A percentile compares a stretch with the other conserved stretches of the same genome.
Conservation (phyloP, 2,888 invertebrate genomes). For the Miltochrista miniata region DNA sequence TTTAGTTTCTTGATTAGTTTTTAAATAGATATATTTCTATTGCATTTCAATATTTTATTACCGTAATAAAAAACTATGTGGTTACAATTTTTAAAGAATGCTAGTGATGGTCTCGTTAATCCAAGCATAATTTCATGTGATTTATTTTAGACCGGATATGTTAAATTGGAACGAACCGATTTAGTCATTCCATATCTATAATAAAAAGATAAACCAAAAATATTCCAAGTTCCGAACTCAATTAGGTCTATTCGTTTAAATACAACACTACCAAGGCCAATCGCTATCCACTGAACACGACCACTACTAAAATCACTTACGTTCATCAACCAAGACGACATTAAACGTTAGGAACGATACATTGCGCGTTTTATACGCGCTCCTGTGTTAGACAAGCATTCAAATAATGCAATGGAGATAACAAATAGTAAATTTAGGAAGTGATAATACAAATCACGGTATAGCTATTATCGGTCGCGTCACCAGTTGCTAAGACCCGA, state of each 20-base stretch:
- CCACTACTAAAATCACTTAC: constrained; percentile 36
- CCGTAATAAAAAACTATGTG: too few relatives aligned
- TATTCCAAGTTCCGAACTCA: constrained; percentile 47
- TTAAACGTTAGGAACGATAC: constrained; percentile 20
- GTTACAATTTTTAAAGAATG: too few relatives aligned
- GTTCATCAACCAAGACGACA: constrained; percentile 25
- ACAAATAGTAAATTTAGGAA: constrained; percentile 22
- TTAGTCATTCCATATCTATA: constrained; percentile 16
- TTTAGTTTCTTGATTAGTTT: too few relatives aligned
- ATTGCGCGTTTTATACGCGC: constrained; percentile 25
- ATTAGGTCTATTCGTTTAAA: constrained; percentile 57
- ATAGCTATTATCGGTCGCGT: constrained; percentile 47
- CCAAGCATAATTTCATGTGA: too few relatives aligned
- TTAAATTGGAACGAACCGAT: constrained; percentile 1
- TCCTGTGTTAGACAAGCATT: constrained; percentile 2
- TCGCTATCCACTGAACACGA: constrained; percentile 48
- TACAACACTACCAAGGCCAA: constrained; percentile 60
- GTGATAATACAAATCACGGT: constrained; percentile 52
- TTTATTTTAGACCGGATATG: too few relatives aligned
- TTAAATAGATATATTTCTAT: too few relatives aligned
- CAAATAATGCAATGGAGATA: constrained; percentile 43
- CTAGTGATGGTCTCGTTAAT: too few relatives aligned
- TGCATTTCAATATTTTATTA: too few relatives aligned
- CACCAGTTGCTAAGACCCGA: constrained; percentile 51
- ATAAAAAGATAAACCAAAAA: constrained; percentile 28